A percentile compares a stretch with the other conserved stretches of the same genome.
Conservation (phyloP, 2,888 invertebrate species). For the Andrena haemorrhoa region DNA sequence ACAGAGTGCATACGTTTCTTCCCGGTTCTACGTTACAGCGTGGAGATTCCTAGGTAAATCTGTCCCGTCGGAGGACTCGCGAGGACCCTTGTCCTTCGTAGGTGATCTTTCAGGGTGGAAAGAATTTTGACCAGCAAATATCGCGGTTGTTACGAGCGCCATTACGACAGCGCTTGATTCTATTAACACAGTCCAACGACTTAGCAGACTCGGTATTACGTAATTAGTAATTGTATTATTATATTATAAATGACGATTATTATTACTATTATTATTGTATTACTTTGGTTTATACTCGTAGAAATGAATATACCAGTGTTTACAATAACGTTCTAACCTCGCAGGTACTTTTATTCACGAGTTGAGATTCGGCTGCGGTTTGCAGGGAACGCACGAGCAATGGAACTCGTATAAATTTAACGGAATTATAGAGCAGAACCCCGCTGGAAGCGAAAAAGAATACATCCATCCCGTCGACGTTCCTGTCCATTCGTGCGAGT, state of each 20-base stretch:
- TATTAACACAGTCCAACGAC: conserved; percentile 49
- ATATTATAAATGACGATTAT: conserved; percentile 66
- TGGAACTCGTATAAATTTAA: background rate
- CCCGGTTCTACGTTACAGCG: conserved; percentile 29
- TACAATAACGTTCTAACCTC: conserved; percentile 71
- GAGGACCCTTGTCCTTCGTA: background rate
- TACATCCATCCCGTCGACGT: conserved; percentile 46
- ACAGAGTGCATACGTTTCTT: conserved; percentile 69
- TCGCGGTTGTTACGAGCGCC: conserved; percentile 5
- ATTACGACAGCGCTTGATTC: conserved; percentile 33
- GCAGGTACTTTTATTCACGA: background rate
- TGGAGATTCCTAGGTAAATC: conserved; percentile 36
- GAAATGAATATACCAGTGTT: conserved; percentile 83
- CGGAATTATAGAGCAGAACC: background rate
- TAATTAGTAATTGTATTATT: conserved; percentile 78
- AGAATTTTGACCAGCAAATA: conserved; percentile 23
- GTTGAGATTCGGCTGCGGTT: background rate
- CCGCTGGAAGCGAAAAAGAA: conserved; percentile 38
- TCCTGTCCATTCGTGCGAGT: conserved; percentile 58
- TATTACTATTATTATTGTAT: conserved; percentile 67
- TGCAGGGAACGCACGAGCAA: background rate
- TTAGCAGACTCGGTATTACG: conserved; percentile 75
- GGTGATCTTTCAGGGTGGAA: background rate
- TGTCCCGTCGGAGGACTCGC: conserved; percentile 9
- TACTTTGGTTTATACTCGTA: conserved; percentile 82